phyloP scores from a whole-genome alignment of 2,113 vertebrate species.

The Alligator sinensis region DNA sequence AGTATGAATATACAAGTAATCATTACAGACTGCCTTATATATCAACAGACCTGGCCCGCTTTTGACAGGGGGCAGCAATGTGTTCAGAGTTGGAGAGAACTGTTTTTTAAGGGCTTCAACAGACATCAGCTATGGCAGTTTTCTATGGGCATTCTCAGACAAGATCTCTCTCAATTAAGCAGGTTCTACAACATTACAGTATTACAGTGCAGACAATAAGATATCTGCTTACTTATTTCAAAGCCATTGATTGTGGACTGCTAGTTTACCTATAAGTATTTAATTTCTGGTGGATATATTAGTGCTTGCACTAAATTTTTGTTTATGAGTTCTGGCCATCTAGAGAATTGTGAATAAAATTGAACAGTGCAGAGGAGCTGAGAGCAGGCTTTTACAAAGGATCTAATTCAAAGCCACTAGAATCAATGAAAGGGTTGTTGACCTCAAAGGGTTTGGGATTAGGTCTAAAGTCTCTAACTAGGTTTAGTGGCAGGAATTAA shows the following conservation, averaged over 20 bases:
- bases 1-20: background rate
- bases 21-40: background rate
- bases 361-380: background rate
- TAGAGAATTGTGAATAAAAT: background rate
- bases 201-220: background rate
- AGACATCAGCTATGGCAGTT: background rate
- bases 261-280: background rate
- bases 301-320: background rate
- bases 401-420: too few species aligned
- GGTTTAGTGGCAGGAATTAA: background rate
- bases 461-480: background rate
- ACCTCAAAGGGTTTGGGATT: background rate
- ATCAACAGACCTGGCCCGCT: background rate
- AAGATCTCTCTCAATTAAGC: background rate
- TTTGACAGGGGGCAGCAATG: background rate
- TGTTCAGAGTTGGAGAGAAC: background rate
- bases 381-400: background rate
- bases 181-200: background rate
- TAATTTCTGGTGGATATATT: background rate
- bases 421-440: background rate
- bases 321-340: background rate
- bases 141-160: background rate
- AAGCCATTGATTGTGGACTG: background rate
- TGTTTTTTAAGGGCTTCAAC: background rate
- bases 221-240: background rate